phyloP scores from a whole-genome alignment of 1,140 invertebrate species.

The Monochamus saltuarius region DNA sequence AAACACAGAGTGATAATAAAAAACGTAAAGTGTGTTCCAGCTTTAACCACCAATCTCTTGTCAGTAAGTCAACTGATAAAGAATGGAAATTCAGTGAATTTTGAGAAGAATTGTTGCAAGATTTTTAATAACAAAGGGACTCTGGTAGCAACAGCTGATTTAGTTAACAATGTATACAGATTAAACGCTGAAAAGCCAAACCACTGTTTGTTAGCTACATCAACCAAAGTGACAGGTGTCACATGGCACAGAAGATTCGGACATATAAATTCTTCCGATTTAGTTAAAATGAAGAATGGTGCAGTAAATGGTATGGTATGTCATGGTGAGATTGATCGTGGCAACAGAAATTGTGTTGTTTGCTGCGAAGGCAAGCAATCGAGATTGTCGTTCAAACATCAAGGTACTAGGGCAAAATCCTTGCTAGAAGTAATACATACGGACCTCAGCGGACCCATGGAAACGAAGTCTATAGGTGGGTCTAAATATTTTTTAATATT shows the following conservation, averaged over 20 bases:
- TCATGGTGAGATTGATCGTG: conserved; percentile 13
- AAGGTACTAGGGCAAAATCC: conserved; percentile 26
- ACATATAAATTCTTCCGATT: conserved; percentile 28
- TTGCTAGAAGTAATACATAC: conserved; percentile 39
- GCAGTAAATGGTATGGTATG: conserved; percentile 29
- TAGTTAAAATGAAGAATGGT: conserved; percentile 37
- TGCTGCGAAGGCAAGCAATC: conserved; percentile 45
- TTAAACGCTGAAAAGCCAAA: no score
- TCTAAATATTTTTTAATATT: conserved; percentile 50
- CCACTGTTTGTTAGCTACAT: no score
- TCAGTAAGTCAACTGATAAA: background rate
- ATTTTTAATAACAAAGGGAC: background rate
- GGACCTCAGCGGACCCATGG: conserved; percentile 45
- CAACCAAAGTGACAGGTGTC: no score
- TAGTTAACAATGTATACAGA: no score
- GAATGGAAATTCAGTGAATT: conserved; percentile 9
- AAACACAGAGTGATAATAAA: background rate
- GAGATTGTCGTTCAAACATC: conserved; percentile 35
- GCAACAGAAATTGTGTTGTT: conserved; percentile 24
- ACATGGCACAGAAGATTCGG: conserved; percentile 11
- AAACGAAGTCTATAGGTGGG: conserved; percentile 40
- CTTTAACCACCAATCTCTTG: conserved; percentile 16
- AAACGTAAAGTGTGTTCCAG: conserved; percentile 2
- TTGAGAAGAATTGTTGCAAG: conserved; percentile 1
- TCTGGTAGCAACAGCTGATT: no score